These are phyloP conservation scores for Branchinecta lindahli DNA, from an alignment of 1,140 invertebrate genomes.

Conservation along the genomic window DNA sequence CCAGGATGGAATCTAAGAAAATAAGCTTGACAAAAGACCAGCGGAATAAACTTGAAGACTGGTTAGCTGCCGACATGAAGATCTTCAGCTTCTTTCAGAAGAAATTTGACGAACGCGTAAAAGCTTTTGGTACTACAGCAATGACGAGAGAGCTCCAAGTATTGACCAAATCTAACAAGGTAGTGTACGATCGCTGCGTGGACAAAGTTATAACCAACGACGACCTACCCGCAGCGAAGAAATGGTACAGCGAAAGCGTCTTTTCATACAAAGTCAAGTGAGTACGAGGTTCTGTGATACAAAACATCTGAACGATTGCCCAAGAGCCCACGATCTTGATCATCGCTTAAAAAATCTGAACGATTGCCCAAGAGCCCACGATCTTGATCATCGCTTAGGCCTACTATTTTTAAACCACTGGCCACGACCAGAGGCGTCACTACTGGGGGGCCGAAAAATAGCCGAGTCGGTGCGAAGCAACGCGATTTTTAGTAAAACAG, in stretches of 20 bases:
- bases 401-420: too few species aligned
- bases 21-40: background rate
- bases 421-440: too few species aligned
- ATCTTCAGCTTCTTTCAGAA: background rate
- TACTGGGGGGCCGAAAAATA: too few species aligned
- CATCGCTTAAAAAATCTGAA: too few species aligned
- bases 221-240: background rate
- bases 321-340: too few species aligned
- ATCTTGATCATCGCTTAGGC: too few species aligned
- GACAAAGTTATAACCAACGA: background rate
- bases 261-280: background rate
- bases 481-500: too few species aligned
- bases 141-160: background rate
- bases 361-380: too few species aligned
- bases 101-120: constrained; percentile 8
- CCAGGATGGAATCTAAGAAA: background rate
- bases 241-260: background rate
- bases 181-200: background rate
- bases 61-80: constrained; percentile 13
- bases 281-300: background rate
- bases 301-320: too few species aligned
- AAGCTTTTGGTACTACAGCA: background rate
- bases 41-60: background rate
- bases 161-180: background rate
- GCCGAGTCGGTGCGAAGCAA: too few species aligned